Evolutionary conservation across 1,140 invertebrate genomes (phyloP).

Genomic region (Panulirus ornatus): DNA sequence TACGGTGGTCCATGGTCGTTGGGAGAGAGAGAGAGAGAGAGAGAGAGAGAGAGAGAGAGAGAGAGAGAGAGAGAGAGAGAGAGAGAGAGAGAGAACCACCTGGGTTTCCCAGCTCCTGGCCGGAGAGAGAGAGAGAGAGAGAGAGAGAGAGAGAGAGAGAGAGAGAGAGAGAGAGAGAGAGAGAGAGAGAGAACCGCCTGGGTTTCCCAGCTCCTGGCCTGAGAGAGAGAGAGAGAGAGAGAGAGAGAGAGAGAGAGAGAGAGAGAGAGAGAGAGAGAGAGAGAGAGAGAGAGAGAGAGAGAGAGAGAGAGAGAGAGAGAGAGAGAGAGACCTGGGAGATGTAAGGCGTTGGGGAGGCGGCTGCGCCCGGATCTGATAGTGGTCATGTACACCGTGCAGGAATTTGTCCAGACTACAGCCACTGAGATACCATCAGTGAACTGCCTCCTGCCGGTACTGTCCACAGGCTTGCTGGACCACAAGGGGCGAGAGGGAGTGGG

Average conservation of each 20-base stretch:
- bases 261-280: background rate
- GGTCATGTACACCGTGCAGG: background rate
- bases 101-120: background rate
- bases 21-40: constrained; percentile 7
- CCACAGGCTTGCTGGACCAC: background rate
- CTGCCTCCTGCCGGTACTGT: background rate
- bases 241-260: background rate
- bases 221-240: background rate
- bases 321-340: background rate
- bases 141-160: background rate
- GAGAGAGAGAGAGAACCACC: too few species aligned
- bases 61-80: constrained; percentile 12
- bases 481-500: background rate
- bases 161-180: background rate
- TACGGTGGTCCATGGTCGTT: too few species aligned
- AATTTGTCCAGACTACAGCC: background rate
- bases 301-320: background rate
- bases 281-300: background rate
- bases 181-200: background rate
- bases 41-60: background rate
- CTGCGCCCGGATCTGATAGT: background rate
- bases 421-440: background rate
- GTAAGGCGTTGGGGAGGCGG: background rate
- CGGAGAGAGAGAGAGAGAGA: background rate
- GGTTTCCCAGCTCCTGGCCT: background rate